These are phyloP conservation scores for Thamnophis elegans DNA, from an alignment of 2,797 vertebrate species.

Conservation along the genomic window DNA sequence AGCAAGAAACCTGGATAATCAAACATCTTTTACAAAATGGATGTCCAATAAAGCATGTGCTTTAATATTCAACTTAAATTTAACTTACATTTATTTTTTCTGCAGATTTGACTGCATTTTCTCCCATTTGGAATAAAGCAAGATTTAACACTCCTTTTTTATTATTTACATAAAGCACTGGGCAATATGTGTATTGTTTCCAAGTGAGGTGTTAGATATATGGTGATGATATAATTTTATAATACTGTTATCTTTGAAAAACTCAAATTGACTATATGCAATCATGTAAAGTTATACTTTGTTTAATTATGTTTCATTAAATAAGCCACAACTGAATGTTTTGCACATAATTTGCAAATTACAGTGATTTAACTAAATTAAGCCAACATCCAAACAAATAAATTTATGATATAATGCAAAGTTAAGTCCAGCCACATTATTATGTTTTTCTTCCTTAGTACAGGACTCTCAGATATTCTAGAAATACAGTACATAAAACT, in stretches of 20 bases:
- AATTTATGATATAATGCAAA: background rate
- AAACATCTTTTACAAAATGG: background rate
- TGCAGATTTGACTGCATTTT: background rate
- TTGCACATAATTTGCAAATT: background rate
- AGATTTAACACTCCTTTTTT: background rate
- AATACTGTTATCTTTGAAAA: background rate
- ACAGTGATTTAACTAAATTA: background rate
- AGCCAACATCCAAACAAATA: background rate
- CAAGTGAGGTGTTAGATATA: background rate
- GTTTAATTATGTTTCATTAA: background rate
- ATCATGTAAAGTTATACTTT: background rate
- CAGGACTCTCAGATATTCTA: background rate
- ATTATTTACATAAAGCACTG: background rate
- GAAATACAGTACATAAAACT: background rate
- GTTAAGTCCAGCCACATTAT: background rate
- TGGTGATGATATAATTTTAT: background rate
- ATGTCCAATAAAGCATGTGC: background rate
- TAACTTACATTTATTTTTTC: background rate
- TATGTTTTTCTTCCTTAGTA: background rate
- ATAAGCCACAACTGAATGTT: background rate
- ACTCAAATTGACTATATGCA: background rate
- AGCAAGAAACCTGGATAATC: background rate
- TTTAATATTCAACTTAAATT: background rate
- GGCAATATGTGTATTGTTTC: background rate
- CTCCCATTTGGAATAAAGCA: background rate